phyloP scores from a whole-genome alignment of 2,888 invertebrate genomes.

The Synergus laeviventris region DNA sequence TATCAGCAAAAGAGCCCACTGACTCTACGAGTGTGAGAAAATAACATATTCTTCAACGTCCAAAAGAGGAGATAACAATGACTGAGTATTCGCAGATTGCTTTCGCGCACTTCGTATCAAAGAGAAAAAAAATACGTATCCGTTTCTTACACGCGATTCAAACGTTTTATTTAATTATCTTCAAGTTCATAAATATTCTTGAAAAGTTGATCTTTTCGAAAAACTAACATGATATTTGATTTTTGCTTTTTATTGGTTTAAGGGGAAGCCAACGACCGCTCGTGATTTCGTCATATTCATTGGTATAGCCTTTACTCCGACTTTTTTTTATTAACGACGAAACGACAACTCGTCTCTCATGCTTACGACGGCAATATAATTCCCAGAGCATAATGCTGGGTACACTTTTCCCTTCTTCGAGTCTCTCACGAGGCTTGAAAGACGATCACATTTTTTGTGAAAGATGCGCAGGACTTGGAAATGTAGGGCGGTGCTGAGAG shows the following conservation, averaged over 20 bases:
- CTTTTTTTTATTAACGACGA: conserved; percentile 7
- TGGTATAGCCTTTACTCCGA: not conserved
- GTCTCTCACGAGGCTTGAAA: conserved; percentile 15
- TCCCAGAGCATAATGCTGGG: not conserved
- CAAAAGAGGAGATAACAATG: conserved; percentile 20
- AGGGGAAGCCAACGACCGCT: not conserved
- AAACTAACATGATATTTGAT: no score
- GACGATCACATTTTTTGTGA: conserved; percentile 25
- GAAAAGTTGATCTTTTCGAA: not conserved
- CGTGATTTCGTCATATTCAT: not conserved
- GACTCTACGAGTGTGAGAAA: not conserved
- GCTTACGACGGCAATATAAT: conserved; percentile 21
- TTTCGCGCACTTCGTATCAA: not conserved
- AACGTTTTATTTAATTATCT: not conserved
- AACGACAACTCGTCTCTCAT: conserved; percentile 3
- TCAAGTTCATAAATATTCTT: not conserved
- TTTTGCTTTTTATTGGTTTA: not conserved
- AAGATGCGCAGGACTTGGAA: conserved; percentile 17
- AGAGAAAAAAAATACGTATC: not conserved
- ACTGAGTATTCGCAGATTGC: conserved; percentile 14
- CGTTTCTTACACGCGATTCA: not conserved
- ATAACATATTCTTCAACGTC: conserved; percentile 38
- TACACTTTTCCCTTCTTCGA: not conserved
- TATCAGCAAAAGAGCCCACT: conserved; percentile 21
- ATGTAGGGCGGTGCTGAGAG: conserved; percentile 31